Base-by-base conservation (phyloP, 2,888 invertebrate species). In the Volucella inflata region DNA sequence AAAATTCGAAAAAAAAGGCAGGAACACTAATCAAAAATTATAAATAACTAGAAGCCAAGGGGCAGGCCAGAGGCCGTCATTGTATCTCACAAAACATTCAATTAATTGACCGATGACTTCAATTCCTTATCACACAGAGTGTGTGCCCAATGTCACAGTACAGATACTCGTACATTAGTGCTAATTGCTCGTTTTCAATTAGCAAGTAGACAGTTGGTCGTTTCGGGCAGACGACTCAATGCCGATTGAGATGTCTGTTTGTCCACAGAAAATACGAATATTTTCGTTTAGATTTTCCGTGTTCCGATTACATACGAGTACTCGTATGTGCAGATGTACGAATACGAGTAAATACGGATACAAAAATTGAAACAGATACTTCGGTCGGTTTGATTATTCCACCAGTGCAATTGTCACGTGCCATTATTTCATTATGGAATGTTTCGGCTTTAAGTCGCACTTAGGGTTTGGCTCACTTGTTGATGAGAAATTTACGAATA, bases 81-180 rank as follows among this genome's bases (percentile, higher is more conserved):
- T 30, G 6, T 30, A 30, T 30, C 6, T 30, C 30, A 30, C 30
- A 30, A 30, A 30, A 30, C 30, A 30, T 30, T 2, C 65, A 46
- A 75, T 57, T 57, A 38, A 57, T 38, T 75, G 68, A 68, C 50
- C 36, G 68, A 50, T 65, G 50, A 65, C 51, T 50, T 65, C 65
- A 65, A 51, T 16, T 38, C 36, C 65, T 65, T 50, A 50, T 48
- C 65, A 14, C 50, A 38, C 14, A 44, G 10, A 30, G 30, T 30
- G 30, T 30, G 30, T 16, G 16, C n/a, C 30, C 51, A 65, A 50
- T 65, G 51, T 50, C 65, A 51, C 3, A 36, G 50, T 38, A 51
- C 14, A 12, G 30, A 30, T 30, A 30, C 30, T 30, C 30, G 30
- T 30, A 30, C 30, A 30, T 14, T 14, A 12, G 50, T 65, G 38